phyloP scores from a whole-genome alignment of 2,113 vertebrate species.

The Corythornis madagascariensis region DNA sequence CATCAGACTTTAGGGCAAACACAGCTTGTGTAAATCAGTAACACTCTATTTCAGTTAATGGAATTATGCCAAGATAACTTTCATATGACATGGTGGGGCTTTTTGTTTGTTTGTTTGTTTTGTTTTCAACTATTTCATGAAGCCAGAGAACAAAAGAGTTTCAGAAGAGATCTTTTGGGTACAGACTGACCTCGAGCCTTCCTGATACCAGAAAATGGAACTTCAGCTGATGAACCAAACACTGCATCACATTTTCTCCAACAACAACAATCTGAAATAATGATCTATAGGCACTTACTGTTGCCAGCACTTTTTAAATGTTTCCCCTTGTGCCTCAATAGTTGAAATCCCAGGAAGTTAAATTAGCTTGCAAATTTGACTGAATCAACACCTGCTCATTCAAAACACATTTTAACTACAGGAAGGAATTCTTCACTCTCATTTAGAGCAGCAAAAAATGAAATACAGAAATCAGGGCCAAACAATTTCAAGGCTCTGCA shows the following conservation, averaged over 20 bases:
- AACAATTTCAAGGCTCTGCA: constrained; percentile 23
- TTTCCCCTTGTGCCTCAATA: constrained; percentile 1
- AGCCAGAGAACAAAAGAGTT: not conserved
- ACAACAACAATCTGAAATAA: constrained; percentile 26
- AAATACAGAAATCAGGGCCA: not conserved
- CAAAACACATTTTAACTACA: constrained; percentile 33
- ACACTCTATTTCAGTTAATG: not conserved
- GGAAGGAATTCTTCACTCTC: constrained; percentile 44
- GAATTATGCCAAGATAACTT: not conserved
- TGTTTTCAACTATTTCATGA: not conserved
- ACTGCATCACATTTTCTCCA: not conserved
- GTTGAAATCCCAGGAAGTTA: constrained; percentile 54
- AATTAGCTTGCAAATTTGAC: constrained; percentile 51
- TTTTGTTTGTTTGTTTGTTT: not conserved
- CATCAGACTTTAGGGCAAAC: not conserved
- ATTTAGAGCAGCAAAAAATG: not conserved
- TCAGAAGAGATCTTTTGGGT: not conserved
- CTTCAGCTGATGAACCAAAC: not conserved
- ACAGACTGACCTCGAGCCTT: not conserved
- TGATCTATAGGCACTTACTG: not conserved
- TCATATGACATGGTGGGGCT: not conserved
- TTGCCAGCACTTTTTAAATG: not conserved
- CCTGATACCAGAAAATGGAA: not conserved
- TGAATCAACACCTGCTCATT: constrained; percentile 46
- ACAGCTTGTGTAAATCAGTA: constrained; percentile 19